phyloP scores from a whole-genome alignment of 2,113 vertebrate species.

The Paraplagusia blochii region DNA sequence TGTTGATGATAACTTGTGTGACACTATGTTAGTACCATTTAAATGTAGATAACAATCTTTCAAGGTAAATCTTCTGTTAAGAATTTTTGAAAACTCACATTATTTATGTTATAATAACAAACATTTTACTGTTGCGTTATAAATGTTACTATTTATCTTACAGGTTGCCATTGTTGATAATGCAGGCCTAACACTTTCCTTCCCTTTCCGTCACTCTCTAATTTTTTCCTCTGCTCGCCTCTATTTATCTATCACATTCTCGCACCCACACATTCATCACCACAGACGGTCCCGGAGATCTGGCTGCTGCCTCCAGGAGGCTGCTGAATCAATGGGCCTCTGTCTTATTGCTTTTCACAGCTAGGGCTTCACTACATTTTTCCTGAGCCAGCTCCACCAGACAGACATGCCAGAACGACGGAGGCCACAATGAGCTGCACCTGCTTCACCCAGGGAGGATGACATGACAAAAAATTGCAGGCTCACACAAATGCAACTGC shows the following conservation, averaged over 20 bases:
- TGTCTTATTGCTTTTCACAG: slow-evolving; percentile 48
- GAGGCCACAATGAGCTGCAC: slow-evolving; percentile 21
- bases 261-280: slow-evolving; percentile 44
- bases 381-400: slow-evolving; percentile 13
- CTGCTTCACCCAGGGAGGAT: slow-evolving; percentile 27
- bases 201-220: slow-evolving; percentile 1
- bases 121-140: too few relatives aligned
- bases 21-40: too few relatives aligned
- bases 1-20: too few relatives aligned
- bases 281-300: slow-evolving; percentile 29
- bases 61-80: too few relatives aligned
- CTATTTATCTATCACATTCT: slow-evolving; percentile 29
- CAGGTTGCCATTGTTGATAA: neutral
- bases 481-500: slow-evolving; percentile 32
- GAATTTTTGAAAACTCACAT: too few relatives aligned
- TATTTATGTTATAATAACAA: too few relatives aligned
- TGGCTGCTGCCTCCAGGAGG: slow-evolving; percentile 37
- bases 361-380: slow-evolving; percentile 14
- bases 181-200: neutral
- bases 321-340: slow-evolving; percentile 52
- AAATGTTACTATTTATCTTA: too few relatives aligned
- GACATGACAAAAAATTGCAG: slow-evolving; percentile 24
- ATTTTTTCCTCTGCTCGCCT: slow-evolving; percentile 18
- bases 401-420: slow-evolving; percentile 11
- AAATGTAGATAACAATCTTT: too few relatives aligned